Percentiles rank a stretch among this genome's conserved stretches.
Conservation (phyloP, 2,797 vertebrate genomes). For the Streptopelia turtur region DNA sequence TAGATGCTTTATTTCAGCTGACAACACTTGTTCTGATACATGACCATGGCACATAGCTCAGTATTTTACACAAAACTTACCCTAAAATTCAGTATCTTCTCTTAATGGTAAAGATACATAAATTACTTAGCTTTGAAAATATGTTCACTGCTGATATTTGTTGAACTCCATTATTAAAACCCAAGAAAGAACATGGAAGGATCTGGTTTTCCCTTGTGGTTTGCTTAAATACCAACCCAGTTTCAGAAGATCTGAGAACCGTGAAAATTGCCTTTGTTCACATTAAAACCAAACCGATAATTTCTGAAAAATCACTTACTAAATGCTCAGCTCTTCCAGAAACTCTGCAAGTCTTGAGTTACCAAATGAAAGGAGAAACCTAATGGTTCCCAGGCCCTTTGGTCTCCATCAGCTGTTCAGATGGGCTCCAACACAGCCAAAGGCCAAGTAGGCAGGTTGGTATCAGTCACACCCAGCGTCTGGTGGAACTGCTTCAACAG, state of each 20-base stretch:
- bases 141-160: neutral
- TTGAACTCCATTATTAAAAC: neutral
- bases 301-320: conserved; percentile 3
- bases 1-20: neutral
- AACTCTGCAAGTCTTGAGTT: neutral
- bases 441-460: neutral
- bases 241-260: neutral
- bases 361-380: neutral
- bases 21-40: neutral
- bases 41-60: neutral
- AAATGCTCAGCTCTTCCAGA: neutral
- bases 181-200: neutral
- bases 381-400: neutral
- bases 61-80: neutral
- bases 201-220: neutral
- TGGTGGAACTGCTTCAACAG: neutral
- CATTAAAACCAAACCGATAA: neutral
- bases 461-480: neutral
- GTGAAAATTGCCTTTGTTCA: neutral
- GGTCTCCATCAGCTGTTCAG: neutral
- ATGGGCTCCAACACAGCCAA: neutral
- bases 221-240: neutral
- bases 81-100: neutral
- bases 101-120: neutral
- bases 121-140: neutral